phyloP scores from a whole-genome alignment of 2,797 vertebrate species.

The Pristis pectinata region DNA sequence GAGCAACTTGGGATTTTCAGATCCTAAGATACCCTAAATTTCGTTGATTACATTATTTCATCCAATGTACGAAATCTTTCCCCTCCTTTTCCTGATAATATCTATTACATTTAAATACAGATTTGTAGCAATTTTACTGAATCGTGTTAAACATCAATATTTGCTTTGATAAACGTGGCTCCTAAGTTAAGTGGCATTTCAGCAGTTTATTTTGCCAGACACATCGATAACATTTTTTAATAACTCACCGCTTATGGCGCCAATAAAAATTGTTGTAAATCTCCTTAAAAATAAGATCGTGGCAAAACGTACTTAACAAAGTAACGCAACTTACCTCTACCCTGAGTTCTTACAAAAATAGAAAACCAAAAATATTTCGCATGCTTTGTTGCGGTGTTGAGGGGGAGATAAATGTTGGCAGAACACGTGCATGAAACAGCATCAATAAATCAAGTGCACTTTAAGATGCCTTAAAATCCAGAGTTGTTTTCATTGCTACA shows the following conservation, averaged over 20 bases:
- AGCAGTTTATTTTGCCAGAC: background rate
- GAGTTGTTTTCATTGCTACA: constrained; percentile 40
- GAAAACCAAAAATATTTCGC: background rate
- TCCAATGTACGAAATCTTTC: background rate
- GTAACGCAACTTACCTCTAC: background rate
- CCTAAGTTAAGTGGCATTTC: background rate
- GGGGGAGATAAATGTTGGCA: background rate
- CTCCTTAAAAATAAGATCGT: background rate
- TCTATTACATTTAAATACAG: background rate
- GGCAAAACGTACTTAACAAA: background rate
- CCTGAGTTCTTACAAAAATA: background rate
- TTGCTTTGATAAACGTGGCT: background rate
- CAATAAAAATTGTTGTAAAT: background rate
- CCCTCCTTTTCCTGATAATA: background rate
- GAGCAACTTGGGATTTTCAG: background rate
- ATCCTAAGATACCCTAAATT: background rate
- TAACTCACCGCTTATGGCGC: background rate
- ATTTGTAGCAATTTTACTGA: background rate
- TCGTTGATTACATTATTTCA: constrained; percentile 6
- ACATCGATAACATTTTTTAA: background rate
- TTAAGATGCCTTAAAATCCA: constrained; percentile 38
- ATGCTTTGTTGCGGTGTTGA: background rate
- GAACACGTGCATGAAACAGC: background rate
- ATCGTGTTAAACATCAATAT: background rate
- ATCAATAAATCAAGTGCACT: constrained; percentile 43